phyloP scores from a whole-genome alignment of 2,113 vertebrate genomes.

The Pampusana beccarii region DNA sequence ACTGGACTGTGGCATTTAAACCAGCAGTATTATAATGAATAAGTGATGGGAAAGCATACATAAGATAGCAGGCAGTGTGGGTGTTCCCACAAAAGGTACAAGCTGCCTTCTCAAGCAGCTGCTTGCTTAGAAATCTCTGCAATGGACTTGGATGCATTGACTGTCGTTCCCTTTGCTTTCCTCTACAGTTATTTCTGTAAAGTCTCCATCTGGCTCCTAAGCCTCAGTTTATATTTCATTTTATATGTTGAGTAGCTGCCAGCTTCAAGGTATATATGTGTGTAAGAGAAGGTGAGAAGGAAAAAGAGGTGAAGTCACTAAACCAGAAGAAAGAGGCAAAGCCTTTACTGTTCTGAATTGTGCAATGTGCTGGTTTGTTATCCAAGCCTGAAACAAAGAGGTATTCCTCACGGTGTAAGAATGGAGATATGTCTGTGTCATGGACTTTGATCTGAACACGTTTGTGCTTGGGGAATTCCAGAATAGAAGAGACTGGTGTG shows the following conservation, averaged over 20 bases:
- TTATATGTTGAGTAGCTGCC: background rate
- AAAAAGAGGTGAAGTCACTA: background rate
- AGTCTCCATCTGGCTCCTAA: background rate
- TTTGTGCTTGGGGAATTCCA: background rate
- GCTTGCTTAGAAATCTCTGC: slow-evolving; percentile 16
- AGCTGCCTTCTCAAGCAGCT: slow-evolving; percentile 35
- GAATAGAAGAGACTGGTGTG: background rate
- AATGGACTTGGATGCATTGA: background rate
- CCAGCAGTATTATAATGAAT: background rate
- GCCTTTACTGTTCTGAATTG: background rate
- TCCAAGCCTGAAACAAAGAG: background rate
- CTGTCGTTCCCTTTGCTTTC: slow-evolving; percentile 22
- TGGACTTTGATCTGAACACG: background rate
- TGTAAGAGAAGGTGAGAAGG: background rate
- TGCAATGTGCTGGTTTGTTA: background rate
- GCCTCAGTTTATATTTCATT: background rate
- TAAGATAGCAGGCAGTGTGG: background rate
- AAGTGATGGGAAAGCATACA: background rate
- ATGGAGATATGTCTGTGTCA: background rate
- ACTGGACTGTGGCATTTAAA: background rate
- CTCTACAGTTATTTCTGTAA: background rate
- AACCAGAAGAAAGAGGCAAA: background rate
- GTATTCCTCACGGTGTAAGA: background rate
- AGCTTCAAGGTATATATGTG: background rate
- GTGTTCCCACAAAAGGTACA: background rate